phyloP scores from a whole-genome alignment of 2,888 invertebrate genomes.

The Amphipoea oculea region DNA sequence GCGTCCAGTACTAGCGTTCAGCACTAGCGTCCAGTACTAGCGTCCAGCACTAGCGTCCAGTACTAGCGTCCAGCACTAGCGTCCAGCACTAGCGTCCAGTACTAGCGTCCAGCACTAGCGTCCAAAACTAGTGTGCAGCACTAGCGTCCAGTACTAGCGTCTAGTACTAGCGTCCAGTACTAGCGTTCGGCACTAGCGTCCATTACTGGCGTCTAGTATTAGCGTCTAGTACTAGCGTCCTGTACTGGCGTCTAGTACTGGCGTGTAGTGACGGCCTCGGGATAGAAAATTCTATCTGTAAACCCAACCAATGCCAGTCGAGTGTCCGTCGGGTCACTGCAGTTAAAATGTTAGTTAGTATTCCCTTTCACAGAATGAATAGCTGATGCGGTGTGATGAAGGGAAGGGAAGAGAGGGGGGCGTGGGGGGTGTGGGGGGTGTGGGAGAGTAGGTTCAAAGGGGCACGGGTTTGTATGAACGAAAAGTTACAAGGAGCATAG shows the following conservation, averaged over 20 bases:
- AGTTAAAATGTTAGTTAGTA: conserved; percentile 29
- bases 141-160: too few species aligned
- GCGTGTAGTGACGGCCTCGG: too few species aligned
- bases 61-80: background rate
- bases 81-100: background rate
- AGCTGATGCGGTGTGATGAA: background rate
- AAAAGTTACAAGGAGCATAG: background rate
- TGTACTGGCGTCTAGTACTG: too few species aligned
- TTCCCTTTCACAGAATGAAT: conserved; percentile 40
- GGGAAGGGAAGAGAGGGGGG: background rate
- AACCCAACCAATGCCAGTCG: background rate
- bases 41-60: too few species aligned
- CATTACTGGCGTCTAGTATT: background rate
- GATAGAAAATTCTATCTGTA: conserved; percentile 4
- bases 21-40: background rate
- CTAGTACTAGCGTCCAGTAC: background rate
- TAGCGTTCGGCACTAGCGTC: too few species aligned
- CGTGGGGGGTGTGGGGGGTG: too few species aligned
- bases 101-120: background rate
- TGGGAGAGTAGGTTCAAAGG: too few species aligned
- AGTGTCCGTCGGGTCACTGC: background rate
- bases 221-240: background rate
- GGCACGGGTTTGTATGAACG: background rate
- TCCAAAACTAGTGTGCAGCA: background rate
- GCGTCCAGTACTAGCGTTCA: too few species aligned